These are phyloP conservation scores for Emys orbicularis DNA, from an alignment of 2,797 vertebrate species.

Conservation along the genomic window DNA sequence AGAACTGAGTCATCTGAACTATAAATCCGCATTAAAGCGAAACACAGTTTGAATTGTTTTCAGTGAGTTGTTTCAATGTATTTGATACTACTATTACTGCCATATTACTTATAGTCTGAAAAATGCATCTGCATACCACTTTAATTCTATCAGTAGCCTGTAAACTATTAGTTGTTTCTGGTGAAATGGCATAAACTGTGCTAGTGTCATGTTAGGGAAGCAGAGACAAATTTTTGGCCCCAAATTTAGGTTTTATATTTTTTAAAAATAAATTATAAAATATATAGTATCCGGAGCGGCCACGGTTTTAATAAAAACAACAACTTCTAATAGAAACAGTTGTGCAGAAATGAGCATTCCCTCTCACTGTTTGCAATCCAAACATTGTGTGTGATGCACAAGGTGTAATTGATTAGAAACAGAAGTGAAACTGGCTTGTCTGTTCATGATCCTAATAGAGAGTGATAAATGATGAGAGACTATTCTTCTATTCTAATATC, in stretches of 20 bases:
- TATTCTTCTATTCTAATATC: background rate
- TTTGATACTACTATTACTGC: too few relatives aligned
- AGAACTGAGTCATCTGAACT: background rate
- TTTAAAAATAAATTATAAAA: background rate
- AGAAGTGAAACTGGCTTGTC: background rate
- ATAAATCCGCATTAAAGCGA: background rate
- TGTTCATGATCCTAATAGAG: background rate
- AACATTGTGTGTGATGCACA: background rate
- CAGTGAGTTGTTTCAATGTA: background rate
- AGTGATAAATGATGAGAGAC: background rate
- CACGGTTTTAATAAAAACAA: background rate
- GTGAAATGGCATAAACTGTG: slow-evolving; percentile 31
- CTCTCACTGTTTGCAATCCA: background rate
- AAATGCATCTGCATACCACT: background rate
- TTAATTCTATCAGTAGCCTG: background rate
- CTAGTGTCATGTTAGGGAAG: slow-evolving; percentile 48
- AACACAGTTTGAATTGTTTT: background rate
- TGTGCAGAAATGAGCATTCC: background rate
- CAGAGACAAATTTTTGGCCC: slow-evolving; percentile 32
- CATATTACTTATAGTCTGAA: slow-evolving; percentile 27
- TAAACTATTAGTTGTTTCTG: slow-evolving; percentile 25
- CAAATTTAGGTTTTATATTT: background rate
- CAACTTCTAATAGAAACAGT: background rate
- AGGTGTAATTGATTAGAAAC: background rate
- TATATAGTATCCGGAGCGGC: too few relatives aligned